Base-by-base conservation (phyloP, 2,797 vertebrate species). In the Trachurus trachurus region DNA sequence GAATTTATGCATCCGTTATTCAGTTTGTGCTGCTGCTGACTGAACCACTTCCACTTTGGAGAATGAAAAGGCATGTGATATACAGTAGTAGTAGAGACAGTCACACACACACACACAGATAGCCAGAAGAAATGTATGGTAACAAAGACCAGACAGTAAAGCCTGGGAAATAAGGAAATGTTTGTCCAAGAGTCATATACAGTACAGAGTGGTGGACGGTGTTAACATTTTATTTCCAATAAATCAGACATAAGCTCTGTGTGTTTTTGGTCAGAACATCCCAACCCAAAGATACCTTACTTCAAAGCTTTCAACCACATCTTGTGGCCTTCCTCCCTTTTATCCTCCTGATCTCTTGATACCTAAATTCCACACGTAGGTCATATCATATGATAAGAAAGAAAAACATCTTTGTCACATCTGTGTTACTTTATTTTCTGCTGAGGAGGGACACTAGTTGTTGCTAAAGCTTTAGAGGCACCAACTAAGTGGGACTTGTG, bases 21-120 rank as follows among this genome's bases (percentile, higher is more conserved):
- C 16, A 58, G 3, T 78, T 53, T 62, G 45, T 50, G 21, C 16
- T 7, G 53, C 39, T 7, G 53, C 39, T 13, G 17, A 84, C 56
- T 66, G 10, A 65, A 68, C 13, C 6, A 31, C 44, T 21, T 42
- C 22, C 16, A 7, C 7, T 39, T 74, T 56, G 34, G 40, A 52
- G 59, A 63, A 49, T 39, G 22, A 60, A 81, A 26, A 2, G 7
- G 39, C 21, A 47, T 58, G 37, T 45, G 1, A 64, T 54, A 26
- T 29, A 59, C n/a, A n/a, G n/a, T n/a, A n/a, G 34, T 68, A 16
- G 59, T 42, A 7, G 52, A 42, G 72, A 54, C 42, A n/a, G 16
- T 22, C 0, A 39, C 39, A 40, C 42, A 62, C 0, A 39, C 39
- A 40, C 42, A 62, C 16, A 6, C 31, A 61, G 26, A 22, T 29